phyloP scores from a whole-genome alignment of 2,113 vertebrate species.

The Merops nubicus region DNA sequence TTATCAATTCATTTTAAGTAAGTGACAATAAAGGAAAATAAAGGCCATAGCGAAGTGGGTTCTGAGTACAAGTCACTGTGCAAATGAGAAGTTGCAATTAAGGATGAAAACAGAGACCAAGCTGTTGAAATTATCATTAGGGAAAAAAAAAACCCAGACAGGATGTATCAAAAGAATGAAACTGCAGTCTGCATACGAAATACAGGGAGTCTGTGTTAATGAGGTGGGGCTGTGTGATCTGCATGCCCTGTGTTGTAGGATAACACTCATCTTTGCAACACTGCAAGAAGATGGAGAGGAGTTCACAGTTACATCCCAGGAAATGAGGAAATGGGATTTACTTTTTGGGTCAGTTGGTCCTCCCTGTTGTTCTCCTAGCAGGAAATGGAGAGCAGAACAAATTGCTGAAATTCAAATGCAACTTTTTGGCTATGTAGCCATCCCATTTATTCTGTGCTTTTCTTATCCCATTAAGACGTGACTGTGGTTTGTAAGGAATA shows the following conservation, averaged over 20 bases:
- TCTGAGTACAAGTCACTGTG: not conserved
- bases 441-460: not conserved
- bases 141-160: not conserved
- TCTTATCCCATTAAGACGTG: not conserved
- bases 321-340: not conserved
- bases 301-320: not conserved
- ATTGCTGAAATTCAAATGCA: not conserved
- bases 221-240: not conserved
- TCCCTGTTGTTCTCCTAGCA: not conserved
- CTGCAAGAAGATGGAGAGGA: not conserved
- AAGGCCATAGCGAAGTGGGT: not conserved
- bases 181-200: not conserved
- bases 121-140: not conserved
- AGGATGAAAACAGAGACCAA: not conserved
- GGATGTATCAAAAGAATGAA: not conserved
- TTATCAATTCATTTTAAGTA: not conserved
- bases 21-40: not conserved
- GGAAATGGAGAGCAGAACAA: not conserved
- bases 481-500: not conserved
- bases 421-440: not conserved
- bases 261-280: not conserved
- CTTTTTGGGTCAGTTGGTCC: not conserved
- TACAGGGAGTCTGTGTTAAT: not conserved
- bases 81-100: not conserved
- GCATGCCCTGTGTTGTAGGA: not conserved